Conservation (phyloP, 2,888 invertebrate species). For the Bombyx huttoni region DNA sequence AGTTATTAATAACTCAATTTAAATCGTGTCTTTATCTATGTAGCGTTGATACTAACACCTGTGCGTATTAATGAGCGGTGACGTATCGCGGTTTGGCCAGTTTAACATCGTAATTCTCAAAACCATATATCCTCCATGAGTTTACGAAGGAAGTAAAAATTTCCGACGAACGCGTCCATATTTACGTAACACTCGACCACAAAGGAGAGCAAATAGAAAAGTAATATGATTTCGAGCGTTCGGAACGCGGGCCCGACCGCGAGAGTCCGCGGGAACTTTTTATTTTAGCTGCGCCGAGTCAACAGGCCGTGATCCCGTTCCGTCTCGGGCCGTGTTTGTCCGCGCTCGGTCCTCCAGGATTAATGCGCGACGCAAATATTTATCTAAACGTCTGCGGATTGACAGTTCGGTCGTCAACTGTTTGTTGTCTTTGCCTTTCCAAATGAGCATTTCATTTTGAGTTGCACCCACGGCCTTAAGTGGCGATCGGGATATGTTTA, state of each 20-base stretch:
- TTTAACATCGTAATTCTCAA: background rate
- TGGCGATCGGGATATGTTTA: constrained; percentile 52
- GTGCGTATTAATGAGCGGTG: too few species aligned
- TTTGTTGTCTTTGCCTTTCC: constrained; percentile 69
- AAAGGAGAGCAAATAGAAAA: constrained; percentile 68
- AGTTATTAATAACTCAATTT: constrained; percentile 2
- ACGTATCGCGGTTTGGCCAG: background rate
- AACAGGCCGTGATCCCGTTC: constrained; percentile 62
- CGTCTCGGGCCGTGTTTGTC: constrained; percentile 45
- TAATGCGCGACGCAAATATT: constrained; percentile 71
- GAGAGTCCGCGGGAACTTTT: constrained; percentile 45
- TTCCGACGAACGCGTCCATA: constrained; percentile 59
- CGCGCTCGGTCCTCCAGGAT: constrained; percentile 52
- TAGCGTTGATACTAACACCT: too few species aligned
- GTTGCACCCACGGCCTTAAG: constrained; percentile 64
- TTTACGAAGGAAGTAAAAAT: constrained; percentile 60
- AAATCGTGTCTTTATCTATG: too few species aligned
- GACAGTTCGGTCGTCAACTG: constrained; percentile 70
- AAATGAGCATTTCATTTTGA: constrained; percentile 68
- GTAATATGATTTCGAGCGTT: constrained; percentile 64
- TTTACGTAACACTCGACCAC: constrained; percentile 70
- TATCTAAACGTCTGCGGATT: constrained; percentile 69
- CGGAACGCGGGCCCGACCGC: constrained; percentile 19
- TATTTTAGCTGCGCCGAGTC: constrained; percentile 40
- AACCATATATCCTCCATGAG: constrained; percentile 26